Evolutionary conservation across 2,797 vertebrate species (phyloP).

Genomic region (Cebuella pygmaea): DNA sequence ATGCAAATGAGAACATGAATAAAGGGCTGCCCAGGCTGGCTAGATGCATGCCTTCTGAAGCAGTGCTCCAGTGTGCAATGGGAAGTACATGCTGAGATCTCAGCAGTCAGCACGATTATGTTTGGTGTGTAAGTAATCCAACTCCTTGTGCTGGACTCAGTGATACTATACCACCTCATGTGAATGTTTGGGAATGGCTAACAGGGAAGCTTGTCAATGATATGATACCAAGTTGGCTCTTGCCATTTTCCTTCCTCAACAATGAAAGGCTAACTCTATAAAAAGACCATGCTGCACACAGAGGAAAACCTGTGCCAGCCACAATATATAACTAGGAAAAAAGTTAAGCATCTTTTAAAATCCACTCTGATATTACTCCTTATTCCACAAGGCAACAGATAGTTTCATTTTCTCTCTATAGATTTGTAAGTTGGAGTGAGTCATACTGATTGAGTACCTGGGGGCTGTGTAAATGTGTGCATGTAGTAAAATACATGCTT

Average conservation of each 20-base stretch:
- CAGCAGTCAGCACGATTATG: background rate
- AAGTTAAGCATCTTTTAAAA: slow-evolving; percentile 26
- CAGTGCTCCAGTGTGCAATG: background rate
- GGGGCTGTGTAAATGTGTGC: background rate
- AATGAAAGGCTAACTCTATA: slow-evolving; percentile 32
- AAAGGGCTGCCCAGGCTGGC: background rate
- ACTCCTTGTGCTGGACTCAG: background rate
- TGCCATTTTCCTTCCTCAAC: slow-evolving; percentile 27
- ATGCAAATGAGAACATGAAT: background rate
- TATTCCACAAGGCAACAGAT: slow-evolving; percentile 17
- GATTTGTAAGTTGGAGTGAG: slow-evolving; percentile 29
- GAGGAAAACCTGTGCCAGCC: background rate
- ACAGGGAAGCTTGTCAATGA: background rate
- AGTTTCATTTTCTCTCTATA: background rate
- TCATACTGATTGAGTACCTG: background rate
- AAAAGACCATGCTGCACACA: background rate
- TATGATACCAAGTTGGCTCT: background rate
- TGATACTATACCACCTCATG: background rate
- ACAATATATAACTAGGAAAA: background rate
- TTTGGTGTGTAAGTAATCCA: background rate
- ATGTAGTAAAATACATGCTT: background rate
- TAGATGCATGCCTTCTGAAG: background rate
- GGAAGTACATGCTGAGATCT: background rate
- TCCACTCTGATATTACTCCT: background rate
- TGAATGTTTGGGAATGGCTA: background rate